Base-by-base conservation (phyloP, 2,797 vertebrate genomes). In the Nannoperca australis region DNA sequence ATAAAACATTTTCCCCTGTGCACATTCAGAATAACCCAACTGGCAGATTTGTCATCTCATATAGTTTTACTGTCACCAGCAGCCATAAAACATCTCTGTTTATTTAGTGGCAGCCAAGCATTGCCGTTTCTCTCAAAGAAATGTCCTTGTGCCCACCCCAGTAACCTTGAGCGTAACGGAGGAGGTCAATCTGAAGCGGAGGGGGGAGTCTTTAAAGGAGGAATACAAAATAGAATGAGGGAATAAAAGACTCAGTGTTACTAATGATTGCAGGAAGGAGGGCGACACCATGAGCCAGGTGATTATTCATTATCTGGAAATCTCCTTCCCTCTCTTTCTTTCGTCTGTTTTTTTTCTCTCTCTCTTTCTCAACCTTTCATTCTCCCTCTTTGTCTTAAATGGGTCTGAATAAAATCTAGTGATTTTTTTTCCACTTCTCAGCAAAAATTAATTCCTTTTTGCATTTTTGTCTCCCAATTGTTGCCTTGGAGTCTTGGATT, bases 141-240 rank as follows among this genome's bases (percentile, higher is more conserved):
- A 84, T 70, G 90, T 88, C 91, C 90, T 91, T 86, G 89, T 90
- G 77, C 82, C 84, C 40, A 36, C 67, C 82, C 86, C 73, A 63
- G 88, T 93, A 90, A 94, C 94, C 93, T 95, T 95, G 91, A 77
- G 81, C 73, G 79, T 92, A 94, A 94, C 90, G 77, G 85, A 86
- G 81, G 87, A 81, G 90, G 90, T 92, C 88, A 92, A 51, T 86
- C 71, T 68, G 36, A 74, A 62, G 55, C 27, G 2, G 55, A 30
- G 32, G 32, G 20, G 55, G 64, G 32, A 13, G 65, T 40, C 13
- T 70, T 83, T 89, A 87, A 86, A 51, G 62, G 72, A 83, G 85
- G 69, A 84, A 85, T 65, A 77, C 7, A 88, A 80, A 90, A 85
- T 73, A 73, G 78, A 92, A 91, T 84, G 82, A 70, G 69, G 73